Evolutionary conservation across 2,113 vertebrate species (phyloP).

Genomic region (Protobothrops mucrosquamatus): DNA sequence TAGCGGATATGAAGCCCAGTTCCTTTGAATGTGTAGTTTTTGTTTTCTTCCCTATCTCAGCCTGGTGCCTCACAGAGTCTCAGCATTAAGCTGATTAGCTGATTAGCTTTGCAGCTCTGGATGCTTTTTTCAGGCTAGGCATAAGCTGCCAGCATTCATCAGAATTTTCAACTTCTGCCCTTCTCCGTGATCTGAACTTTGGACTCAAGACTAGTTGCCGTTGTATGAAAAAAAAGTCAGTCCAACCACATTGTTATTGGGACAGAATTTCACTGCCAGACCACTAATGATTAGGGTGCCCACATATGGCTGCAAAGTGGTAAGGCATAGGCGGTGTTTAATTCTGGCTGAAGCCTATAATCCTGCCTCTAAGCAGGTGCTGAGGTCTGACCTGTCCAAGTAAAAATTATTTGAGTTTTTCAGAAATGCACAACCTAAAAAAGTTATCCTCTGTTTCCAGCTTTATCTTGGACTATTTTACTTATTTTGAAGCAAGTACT

Average conservation of each 20-base stretch:
- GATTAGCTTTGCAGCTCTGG: not conserved
- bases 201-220: not conserved
- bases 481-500: not conserved
- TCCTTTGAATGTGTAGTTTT: not conserved
- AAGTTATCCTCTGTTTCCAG: not conserved
- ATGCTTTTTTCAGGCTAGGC: not conserved
- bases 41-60: not conserved
- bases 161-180: not conserved
- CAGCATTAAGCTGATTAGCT: not conserved
- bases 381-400: not conserved
- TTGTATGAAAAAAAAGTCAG: not conserved
- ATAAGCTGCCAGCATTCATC: not conserved
- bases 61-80: not conserved
- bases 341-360: not conserved
- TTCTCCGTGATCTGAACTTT: not conserved
- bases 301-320: not conserved
- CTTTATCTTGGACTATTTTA: not conserved
- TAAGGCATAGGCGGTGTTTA: not conserved
- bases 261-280: not conserved
- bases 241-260: not conserved
- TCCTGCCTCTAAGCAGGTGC: not conserved
- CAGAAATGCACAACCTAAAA: not conserved
- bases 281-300: not conserved
- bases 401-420: not conserved
- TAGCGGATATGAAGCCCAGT: not conserved